Evolutionary conservation across 2,797 vertebrate species (phyloP).

Genomic region (Melanotaenia pygmaea): DNA sequence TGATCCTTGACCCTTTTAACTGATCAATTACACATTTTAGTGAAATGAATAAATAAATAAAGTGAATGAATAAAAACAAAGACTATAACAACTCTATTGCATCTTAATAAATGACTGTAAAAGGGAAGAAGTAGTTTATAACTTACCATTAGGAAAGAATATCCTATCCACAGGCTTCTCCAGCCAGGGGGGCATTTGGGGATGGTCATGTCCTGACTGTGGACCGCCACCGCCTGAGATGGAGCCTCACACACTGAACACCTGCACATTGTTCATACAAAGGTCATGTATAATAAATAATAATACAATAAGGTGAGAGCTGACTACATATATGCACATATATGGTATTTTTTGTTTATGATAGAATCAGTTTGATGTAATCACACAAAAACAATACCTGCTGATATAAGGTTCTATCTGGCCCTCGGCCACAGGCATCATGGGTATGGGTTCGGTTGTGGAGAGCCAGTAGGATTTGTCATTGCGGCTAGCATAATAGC

Average conservation of each 20-base stretch:
- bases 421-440: slow-evolving; percentile 90
- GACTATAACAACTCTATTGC: no score
- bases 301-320: not conserved
- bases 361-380: rapidly evolving
- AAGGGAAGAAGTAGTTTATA: not conserved
- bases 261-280: slow-evolving; percentile 48
- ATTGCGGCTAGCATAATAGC: slow-evolving; percentile 93
- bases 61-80: no score
- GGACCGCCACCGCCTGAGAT: slow-evolving; percentile 92
- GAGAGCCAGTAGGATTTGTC: slow-evolving; percentile 99
- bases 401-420: slow-evolving; percentile 93
- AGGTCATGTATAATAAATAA: no score
- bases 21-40: no score
- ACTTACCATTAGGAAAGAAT: slow-evolving; percentile 97
- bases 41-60: no score
- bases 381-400: slow-evolving; percentile 59
- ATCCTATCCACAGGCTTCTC: slow-evolving; percentile 98
- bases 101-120: no score
- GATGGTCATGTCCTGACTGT: slow-evolving; percentile 93
- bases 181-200: slow-evolving; percentile 91
- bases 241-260: slow-evolving; percentile 95
- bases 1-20: no score
- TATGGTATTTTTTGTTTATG: no score
- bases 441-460: slow-evolving; percentile 93
- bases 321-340: not conserved